Evolutionary conservation across 2,113 vertebrate species (phyloP), one percentile per base, ranked within the genome.

Genomic region (Aldabrachelys gigantea): DNA sequence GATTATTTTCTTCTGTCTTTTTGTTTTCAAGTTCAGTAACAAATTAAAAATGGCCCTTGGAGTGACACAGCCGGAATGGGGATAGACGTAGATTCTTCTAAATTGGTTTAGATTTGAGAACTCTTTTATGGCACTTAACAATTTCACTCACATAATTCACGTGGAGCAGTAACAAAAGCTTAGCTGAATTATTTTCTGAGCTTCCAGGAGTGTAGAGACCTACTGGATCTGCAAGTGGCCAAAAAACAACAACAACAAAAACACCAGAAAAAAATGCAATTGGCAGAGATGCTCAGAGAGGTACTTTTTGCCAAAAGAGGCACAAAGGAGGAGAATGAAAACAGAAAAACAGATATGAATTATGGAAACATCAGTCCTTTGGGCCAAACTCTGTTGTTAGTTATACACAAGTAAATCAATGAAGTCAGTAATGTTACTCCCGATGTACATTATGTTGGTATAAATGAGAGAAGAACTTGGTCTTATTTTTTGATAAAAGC

Each of bases 21-120:
- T 88, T 91, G 25, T 24, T 92, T 94, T 95, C 50, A 82, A 50
- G 57, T 88, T 89, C 87, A 94, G 52, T 72, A 92, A 84, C 49
- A 84, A 6, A 21, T 90, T 91, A 79, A 97, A 97, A 79, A 1
- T 54, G 92, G 65, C 44, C 82, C 9, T 92, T 80, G 44, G 80
- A 87, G 49, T 59, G 69, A 95, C 85, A 56, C 82, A 96, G 29
- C 53, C 38, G 49, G 53, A 91, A 82, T 81, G 90, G 92, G 90
- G 91, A 16, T 31, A 91, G 54, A 10, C 85, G 78, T 69, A 54
- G 3, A 56, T 41, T 85, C 16, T 92, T 94, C 83, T 59, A 84
- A 29, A 91, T 22, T n/a, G 24, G 72, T 85, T 49, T 31, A 90
- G 93, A 78, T 87, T 41, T 82, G 69, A 90, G 29, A 89, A 50